Conservation (phyloP, 2,113 vertebrate species). For the Oryzias celebensis region DNA sequence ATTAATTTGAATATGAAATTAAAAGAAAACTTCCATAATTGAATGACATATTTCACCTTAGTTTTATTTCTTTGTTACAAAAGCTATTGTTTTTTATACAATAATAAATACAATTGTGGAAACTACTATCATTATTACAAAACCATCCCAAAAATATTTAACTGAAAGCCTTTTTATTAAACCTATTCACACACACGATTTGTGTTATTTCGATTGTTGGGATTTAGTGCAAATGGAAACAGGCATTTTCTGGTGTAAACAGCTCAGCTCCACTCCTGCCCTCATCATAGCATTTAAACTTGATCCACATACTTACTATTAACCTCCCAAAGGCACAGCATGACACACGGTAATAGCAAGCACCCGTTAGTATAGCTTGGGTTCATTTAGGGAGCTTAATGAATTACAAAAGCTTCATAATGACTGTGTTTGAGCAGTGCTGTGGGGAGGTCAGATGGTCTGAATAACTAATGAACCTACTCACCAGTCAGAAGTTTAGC, state of each 20-base stretch:
- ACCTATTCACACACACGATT: not conserved
- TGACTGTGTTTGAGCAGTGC: constrained; percentile 57
- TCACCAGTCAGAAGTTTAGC: constrained; percentile 50
- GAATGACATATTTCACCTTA: too few relatives aligned
- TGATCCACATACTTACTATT: constrained; percentile 40
- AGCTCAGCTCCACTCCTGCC: constrained; percentile 14
- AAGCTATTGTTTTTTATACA: too few relatives aligned
- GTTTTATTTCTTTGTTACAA: too few relatives aligned
- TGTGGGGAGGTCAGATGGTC: constrained; percentile 63
- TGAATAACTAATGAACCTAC: constrained; percentile 68
- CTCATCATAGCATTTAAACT: constrained; percentile 39
- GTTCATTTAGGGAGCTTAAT: constrained; percentile 70
- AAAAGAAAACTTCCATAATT: too few relatives aligned
- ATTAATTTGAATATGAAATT: too few relatives aligned
- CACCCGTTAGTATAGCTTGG: constrained; percentile 51
- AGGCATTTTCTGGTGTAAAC: not conserved
- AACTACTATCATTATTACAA: not conserved
- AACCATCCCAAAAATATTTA: not conserved
- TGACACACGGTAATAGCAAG: constrained; percentile 43
- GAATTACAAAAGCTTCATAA: constrained; percentile 70
- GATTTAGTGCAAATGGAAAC: not conserved
- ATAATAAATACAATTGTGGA: too few relatives aligned
- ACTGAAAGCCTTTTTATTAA: not conserved
- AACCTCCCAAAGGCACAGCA: constrained; percentile 45
- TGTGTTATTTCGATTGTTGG: not conserved